Evolutionary conservation across 2,113 vertebrate species (phyloP), one percentile per base, ranked within the genome.

Genomic region (Lynx canadensis): DNA sequence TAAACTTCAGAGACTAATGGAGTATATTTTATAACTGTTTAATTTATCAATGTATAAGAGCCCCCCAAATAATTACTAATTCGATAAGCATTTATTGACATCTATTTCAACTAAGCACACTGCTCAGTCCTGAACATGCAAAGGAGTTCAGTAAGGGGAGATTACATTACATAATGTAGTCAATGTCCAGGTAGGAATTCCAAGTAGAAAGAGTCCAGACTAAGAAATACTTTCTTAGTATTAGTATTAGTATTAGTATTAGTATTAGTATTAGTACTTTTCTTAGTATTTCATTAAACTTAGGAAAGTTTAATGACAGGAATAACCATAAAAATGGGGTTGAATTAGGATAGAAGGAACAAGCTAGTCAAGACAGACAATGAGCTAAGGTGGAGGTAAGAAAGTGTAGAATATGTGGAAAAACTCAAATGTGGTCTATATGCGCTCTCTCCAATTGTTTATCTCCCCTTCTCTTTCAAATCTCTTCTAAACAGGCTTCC

Each of bases 1-100:
- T 65, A 82, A 96, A 65, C 48, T 83, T 92, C 76, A 60, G 50
- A 68, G 19, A 74, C 21, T 63, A 57, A 74, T 50, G 93, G 27
- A n/a, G 33, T 13, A 81, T 60, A 83, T 23, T 86, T 96, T 83
- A n/a, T 29, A 96, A 86, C 84, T 74, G 50, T 50, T 91, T 82
- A 81, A 73, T 89, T 94, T 89, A 83, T 84, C 48, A 87, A 19
- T n/a, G 10, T 76, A 25, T 2, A 65, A 95, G 16, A 84, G 25
- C 33, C n/a, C 12, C 33, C 50, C 1, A 60, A 78, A 71, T 82
- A 91, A 78, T 33, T 71, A 71, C 65, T 57, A 83, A 95, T 66
- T 95, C 55, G 84, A 21, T 81, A 63, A 86, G 33, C 33, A 68
- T 63, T 76, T 92, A 68, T 65, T 92, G 29, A 89, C 12, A 31